Evolutionary conservation across 2,888 invertebrate genomes (phyloP), one percentile per base, ranked within the genome.

Genomic region (Sipha maydis): DNA sequence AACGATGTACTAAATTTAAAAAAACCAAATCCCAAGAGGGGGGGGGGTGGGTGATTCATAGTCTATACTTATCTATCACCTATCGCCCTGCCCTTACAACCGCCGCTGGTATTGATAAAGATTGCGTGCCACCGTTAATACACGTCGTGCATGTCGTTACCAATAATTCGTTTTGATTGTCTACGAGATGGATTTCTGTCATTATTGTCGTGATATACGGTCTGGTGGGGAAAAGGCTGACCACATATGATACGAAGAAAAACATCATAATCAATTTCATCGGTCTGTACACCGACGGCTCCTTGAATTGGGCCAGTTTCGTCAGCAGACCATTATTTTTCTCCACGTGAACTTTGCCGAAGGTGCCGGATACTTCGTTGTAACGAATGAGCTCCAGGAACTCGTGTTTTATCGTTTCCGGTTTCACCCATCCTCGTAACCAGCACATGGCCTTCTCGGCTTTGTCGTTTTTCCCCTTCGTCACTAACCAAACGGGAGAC

Each of bases 361-460:
- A 41, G 21, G n/a, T 48, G 7, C 80, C 71, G 0, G 93, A 92
- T 73, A 93, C 91, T 41, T 93, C 91, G 85, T 93, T 93, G 90
- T 93, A 93, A 77, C 92, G 92, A 90, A 92, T 91, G 0, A 93
- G 93, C 25, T 92, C 92, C 89, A 92, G 92, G 85, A 93, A 93
- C 90, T 94, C 94, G 78, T 93, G 92, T 90, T 92, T 92, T 0
- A 93, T 93, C 31, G 92, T 92, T 89, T 92, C 92, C 0, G 93
- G 93, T 25, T 92, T 67, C 0, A 93, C 92, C 93, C 93, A 94
- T 1, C 94, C 94, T 85, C 94, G 92, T 1, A 94, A 92, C 90
- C 93, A 93, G 89, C 93, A 93, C 48, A 94, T 91, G 0, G 94
- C 93, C 38, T 91, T 91, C 14, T 93, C 90, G 0, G 94, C 94